Percentiles rank a stretch among this genome's conserved stretches.
These are phyloP conservation scores for Margarornis squamiger DNA, from an alignment of 2,797 vertebrate species.

Conservation along the genomic window DNA sequence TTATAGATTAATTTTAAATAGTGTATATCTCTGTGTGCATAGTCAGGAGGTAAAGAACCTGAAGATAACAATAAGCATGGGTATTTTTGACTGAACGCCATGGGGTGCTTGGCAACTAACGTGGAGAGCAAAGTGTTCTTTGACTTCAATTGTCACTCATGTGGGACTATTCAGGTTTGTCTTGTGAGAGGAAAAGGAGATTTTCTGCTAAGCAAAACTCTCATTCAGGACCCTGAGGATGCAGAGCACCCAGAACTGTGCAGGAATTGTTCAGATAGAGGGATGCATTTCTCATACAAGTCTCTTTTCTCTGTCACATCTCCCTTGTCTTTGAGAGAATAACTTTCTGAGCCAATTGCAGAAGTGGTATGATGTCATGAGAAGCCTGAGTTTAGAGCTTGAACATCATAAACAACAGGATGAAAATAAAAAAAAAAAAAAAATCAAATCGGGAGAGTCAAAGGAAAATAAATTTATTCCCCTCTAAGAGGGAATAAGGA, in stretches of 20 bases:
- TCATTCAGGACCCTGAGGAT: background rate
- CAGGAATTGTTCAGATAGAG: rapidly evolving
- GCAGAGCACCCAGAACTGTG: background rate
- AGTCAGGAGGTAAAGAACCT: background rate
- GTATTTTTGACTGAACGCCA: background rate
- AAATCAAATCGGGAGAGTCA: background rate
- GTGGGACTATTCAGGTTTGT: background rate
- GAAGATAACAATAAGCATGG: background rate
- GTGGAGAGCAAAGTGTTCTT: background rate
- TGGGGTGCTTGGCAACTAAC: background rate
- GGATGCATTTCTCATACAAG: background rate
- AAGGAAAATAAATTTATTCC: background rate
- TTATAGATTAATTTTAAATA: background rate
- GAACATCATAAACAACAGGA: background rate
- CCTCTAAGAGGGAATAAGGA: background rate
- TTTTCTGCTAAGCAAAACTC: background rate
- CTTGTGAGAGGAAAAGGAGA: background rate
- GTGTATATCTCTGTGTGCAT: rapidly evolving
- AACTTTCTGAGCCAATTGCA: background rate
- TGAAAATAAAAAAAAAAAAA: background rate
- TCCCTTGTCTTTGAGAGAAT: background rate
- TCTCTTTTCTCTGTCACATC: background rate
- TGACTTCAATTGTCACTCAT: background rate
- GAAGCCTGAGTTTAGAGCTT: background rate
- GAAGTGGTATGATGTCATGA: background rate